These are phyloP conservation scores for Tenebrosternarchus preto DNA, from an alignment of 2,113 vertebrate genomes.

Conservation along the genomic window DNA sequence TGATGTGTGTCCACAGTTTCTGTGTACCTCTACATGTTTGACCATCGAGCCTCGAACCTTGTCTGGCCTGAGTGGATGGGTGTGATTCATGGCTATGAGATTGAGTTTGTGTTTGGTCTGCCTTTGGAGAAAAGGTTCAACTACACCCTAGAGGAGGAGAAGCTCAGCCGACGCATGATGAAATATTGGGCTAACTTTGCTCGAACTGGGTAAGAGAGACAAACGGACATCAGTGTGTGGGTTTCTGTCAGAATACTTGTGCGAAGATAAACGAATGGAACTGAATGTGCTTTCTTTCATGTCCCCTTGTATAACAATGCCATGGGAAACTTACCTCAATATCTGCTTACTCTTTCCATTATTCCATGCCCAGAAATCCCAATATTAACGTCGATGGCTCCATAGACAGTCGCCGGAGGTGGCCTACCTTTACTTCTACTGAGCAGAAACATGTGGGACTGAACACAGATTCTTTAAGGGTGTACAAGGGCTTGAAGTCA, in stretches of 20 bases:
- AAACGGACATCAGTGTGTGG: neutral
- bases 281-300: neutral
- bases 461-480: constrained; percentile 76
- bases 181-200: constrained; percentile 93
- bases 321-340: neutral
- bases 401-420: constrained; percentile 67
- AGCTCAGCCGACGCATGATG: constrained; percentile 86
- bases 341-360: neutral
- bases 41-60: constrained; percentile 88
- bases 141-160: constrained; percentile 84
- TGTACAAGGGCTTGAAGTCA: constrained; percentile 80
- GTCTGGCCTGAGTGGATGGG: constrained; percentile 94
- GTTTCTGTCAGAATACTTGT: neutral
- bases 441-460: constrained; percentile 82
- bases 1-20: constrained; percentile 51
- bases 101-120: constrained; percentile 91
- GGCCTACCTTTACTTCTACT: constrained; percentile 80
- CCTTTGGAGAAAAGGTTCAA: constrained; percentile 83
- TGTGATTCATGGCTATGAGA: constrained; percentile 92
- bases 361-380: constrained; percentile 74
- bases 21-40: constrained; percentile 85
- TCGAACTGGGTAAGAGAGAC: constrained; percentile 67
- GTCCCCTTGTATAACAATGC: neutral
- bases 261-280: too few relatives aligned
- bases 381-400: constrained; percentile 78